Conservation (phyloP, 1,140 invertebrate genomes). For the Aleiodes sp. region DNA sequence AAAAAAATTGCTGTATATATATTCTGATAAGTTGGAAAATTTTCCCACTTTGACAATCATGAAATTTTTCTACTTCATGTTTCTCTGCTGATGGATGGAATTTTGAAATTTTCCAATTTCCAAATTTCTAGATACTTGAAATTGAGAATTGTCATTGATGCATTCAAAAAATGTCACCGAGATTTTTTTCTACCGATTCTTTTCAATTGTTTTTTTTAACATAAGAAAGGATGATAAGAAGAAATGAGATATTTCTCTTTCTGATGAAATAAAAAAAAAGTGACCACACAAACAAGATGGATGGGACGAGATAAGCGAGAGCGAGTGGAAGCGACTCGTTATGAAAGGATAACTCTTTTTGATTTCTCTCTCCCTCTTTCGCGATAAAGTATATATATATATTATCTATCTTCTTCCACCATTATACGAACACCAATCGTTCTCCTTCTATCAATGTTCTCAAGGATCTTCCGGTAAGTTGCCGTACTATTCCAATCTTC, state of each 20-base stretch:
- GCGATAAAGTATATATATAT: not conserved
- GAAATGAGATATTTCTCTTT: not conserved
- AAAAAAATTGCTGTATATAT: too few relatives aligned
- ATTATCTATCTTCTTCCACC: not conserved
- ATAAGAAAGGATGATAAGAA: not conserved
- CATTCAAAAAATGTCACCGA: too few relatives aligned
- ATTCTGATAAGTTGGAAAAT: too few relatives aligned
- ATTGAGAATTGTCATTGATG: too few relatives aligned
- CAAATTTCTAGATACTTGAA: too few relatives aligned
- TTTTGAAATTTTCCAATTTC: too few relatives aligned
- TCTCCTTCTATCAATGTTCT: not conserved
- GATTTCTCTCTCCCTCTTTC: constrained; percentile 9
- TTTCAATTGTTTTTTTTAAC: not conserved
- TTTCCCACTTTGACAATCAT: too few relatives aligned
- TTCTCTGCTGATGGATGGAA: too few relatives aligned
- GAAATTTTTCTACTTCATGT: too few relatives aligned
- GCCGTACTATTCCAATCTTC: not conserved
- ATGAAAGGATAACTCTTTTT: constrained; percentile 35
- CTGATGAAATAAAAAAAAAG: constrained; percentile 27
- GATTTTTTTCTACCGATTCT: too few relatives aligned
- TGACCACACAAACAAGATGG: constrained; percentile 30
- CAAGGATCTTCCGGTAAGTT: not conserved
- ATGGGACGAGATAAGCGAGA: constrained; percentile 34
- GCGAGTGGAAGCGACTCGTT: constrained; percentile 23
- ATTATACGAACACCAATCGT: constrained; percentile 12